Conservation (phyloP, 2,797 vertebrate genomes). For the Hoplostethus atlanticus region DNA sequence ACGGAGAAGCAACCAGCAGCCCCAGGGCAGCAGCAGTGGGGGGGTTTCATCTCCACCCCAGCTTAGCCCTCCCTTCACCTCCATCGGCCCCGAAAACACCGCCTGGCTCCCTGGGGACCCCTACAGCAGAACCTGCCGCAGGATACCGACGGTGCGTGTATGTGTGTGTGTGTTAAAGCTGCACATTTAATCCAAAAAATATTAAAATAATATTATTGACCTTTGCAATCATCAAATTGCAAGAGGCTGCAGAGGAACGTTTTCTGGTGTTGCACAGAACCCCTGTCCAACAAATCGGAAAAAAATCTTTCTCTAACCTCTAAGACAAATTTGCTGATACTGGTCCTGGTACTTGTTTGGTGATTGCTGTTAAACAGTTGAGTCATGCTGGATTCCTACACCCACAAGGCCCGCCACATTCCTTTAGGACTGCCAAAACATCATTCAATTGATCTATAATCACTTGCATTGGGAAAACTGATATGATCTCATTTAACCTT, state of each 20-base stretch:
- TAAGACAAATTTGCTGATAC: no score
- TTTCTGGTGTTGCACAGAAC: background rate
- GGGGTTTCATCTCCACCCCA: conserved; percentile 85
- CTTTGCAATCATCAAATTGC: no score
- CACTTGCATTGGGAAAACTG: background rate
- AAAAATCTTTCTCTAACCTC: no score
- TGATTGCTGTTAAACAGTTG: background rate
- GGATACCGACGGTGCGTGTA: conserved; percentile 73
- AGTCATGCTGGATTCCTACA: background rate
- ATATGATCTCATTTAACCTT: background rate
- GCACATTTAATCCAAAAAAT: no score
- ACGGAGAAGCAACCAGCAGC: conserved; percentile 80
- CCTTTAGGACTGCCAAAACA: background rate
- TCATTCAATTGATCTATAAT: background rate
- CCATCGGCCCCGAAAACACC: conserved; percentile 37
- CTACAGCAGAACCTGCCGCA: conserved; percentile 62
- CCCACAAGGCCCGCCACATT: background rate
- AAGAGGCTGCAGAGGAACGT: background rate
- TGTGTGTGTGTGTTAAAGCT: conserved; percentile 13
- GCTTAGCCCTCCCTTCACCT: conserved; percentile 82
- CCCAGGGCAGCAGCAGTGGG: conserved; percentile 73
- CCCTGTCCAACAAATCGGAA: no score
- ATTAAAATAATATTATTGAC: no score
- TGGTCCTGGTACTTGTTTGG: background rate
- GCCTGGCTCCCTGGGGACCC: conserved; percentile 59